Conservation (phyloP, 2,797 vertebrate genomes). For the Nyctalus aviator region DNA sequence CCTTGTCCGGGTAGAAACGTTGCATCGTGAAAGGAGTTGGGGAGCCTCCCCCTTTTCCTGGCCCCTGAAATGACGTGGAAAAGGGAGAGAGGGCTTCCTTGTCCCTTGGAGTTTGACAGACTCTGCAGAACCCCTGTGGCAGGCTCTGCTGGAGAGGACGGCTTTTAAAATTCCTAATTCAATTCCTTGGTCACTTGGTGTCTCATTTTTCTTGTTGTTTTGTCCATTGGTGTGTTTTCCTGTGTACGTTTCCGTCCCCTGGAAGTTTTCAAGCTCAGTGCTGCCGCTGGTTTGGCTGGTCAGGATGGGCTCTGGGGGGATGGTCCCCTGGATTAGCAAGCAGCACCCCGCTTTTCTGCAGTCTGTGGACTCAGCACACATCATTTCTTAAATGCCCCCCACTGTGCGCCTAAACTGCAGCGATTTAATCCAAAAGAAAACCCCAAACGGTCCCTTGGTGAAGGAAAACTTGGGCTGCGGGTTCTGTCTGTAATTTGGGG, state of each 20-base stretch:
- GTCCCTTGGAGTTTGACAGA: neutral
- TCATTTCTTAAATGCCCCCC: neutral
- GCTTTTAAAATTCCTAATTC: neutral
- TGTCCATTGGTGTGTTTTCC: neutral
- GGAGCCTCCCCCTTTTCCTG: neutral
- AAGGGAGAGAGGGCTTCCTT: neutral
- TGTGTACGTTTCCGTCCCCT: neutral
- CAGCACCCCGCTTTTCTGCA: fast-evolving
- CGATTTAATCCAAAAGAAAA: neutral
- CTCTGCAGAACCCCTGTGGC: neutral
- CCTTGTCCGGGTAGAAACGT: neutral
- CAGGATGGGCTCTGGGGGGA: neutral
- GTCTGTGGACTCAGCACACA: neutral
- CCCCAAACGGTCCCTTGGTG: neutral
- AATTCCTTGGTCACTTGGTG: neutral
- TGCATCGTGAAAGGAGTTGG: neutral
- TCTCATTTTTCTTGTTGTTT: neutral
- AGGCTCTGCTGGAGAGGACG: neutral
- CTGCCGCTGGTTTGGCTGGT: neutral
- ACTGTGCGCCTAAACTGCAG: neutral
- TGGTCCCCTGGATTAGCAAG: no score
- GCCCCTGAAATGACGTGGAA: neutral
- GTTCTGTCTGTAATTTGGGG: neutral
- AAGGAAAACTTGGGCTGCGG: neutral
- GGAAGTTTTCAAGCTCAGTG: neutral